Conservation (phyloP, 2,888 invertebrate species). For the Serrognathus titanus region DNA sequence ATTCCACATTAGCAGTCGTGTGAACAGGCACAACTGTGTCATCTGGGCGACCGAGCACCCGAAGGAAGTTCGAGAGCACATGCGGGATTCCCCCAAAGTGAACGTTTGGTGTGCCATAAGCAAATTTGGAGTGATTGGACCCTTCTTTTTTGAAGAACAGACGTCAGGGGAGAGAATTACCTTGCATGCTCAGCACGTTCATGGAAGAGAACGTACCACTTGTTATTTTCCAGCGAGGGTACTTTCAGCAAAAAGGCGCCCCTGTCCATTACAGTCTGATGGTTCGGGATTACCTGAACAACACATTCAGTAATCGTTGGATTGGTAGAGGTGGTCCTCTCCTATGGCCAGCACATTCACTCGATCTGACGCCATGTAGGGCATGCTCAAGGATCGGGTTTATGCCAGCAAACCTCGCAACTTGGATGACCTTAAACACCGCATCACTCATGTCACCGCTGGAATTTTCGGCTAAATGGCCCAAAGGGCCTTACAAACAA, state of each 20-base stretch:
- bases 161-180: constrained; percentile 3
- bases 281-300: too few relatives aligned
- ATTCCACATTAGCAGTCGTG: not conserved
- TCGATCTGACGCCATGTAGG: constrained; percentile 1
- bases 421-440: not conserved
- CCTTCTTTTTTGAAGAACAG: constrained; percentile 1
- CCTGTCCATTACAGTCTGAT: too few relatives aligned
- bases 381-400: not conserved
- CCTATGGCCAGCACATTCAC: too few relatives aligned
- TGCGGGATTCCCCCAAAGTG: too few relatives aligned
- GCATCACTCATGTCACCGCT: too few relatives aligned
- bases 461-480: not conserved
- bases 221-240: constrained; percentile 13
- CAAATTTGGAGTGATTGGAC: constrained; percentile 7
- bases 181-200: constrained; percentile 11
- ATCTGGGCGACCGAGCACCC: constrained; percentile 10
- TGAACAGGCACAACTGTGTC: constrained; percentile 1
- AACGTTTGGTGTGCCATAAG: constrained; percentile 4
- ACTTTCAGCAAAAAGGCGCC: constrained; percentile 6
- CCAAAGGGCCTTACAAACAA: constrained; percentile 9
- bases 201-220: constrained; percentile 9
- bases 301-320: not conserved
- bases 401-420: not conserved
- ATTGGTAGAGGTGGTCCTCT: not conserved
- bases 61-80: constrained; percentile 6